These are phyloP conservation scores for Mesochorus sp. DNA, from an alignment of 2,888 invertebrate genomes.

Conservation along the genomic window DNA sequence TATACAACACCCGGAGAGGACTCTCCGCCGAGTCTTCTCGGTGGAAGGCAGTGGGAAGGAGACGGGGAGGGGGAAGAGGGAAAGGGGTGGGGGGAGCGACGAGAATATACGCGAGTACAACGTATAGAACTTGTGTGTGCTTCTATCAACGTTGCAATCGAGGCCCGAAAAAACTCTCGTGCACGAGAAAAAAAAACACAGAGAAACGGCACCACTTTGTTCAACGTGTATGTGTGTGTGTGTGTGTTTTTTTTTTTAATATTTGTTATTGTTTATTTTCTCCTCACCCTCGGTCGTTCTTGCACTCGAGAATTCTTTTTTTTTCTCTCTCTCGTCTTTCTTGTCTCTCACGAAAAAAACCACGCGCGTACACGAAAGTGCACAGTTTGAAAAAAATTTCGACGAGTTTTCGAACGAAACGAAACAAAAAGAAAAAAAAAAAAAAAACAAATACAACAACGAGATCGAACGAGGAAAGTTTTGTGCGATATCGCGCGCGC, in stretches of 20 bases:
- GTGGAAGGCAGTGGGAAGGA: not conserved
- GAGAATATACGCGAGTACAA: constrained; percentile 52
- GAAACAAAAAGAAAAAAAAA: not conserved
- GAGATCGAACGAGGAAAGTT: constrained; percentile 7
- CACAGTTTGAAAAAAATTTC: too few relatives aligned
- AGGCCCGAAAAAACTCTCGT: constrained; percentile 29
- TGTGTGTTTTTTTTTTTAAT: not conserved
- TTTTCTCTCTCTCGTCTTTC: too few relatives aligned
- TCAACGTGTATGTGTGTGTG: too few relatives aligned
- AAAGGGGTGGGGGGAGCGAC: constrained; percentile 25
- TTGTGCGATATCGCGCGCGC: constrained; percentile 44
- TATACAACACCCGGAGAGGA: constrained; percentile 33
- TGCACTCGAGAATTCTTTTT: too few relatives aligned
- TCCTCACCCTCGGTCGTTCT: not conserved
- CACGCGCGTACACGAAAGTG: too few relatives aligned
- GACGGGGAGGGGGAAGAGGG: constrained; percentile 10
- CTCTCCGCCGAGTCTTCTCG: constrained; percentile 36
- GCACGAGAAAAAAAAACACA: constrained; percentile 22
- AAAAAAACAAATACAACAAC: not conserved
- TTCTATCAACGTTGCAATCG: constrained; percentile 57
- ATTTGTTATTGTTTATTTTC: not conserved
- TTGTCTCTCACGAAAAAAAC: too few relatives aligned
- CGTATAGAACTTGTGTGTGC: constrained; percentile 38
- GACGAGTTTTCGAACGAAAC: not conserved
- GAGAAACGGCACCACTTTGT: constrained; percentile 2